Percentiles rank a stretch among this genome's conserved stretches.
These are phyloP conservation scores for Sarcophaga caerulescens DNA, from an alignment of 2,888 invertebrate genomes.

Conservation along the genomic window DNA sequence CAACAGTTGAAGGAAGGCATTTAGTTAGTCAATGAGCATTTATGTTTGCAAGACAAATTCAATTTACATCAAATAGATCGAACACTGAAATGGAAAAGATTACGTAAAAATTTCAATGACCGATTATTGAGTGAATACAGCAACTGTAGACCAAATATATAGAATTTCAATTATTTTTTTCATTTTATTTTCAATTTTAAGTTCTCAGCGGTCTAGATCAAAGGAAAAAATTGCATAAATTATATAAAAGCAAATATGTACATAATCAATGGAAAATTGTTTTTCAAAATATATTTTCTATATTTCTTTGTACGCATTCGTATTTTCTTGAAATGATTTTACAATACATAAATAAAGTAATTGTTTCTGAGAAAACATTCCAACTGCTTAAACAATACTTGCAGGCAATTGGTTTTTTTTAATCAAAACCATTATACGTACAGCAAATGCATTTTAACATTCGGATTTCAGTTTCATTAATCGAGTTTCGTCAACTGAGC, in stretches of 20 bases:
- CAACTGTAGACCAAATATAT: background rate
- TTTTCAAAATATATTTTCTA: background rate
- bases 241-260: background rate
- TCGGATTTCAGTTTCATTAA: too few relatives aligned
- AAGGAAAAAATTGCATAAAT: background rate
- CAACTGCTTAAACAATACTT: too few relatives aligned
- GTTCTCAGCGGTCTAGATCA: background rate
- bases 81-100: slow-evolving; percentile 25
- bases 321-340: too few relatives aligned
- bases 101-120: slow-evolving; percentile 23
- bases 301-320: too few relatives aligned
- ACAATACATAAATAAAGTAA: too few relatives aligned
- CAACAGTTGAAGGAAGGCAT: slow-evolving; percentile 56
- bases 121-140: slow-evolving; percentile 39
- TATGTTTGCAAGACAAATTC: slow-evolving; percentile 52
- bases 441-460: too few relatives aligned
- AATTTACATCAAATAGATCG: slow-evolving; percentile 53
- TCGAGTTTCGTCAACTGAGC: too few relatives aligned
- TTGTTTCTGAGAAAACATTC: too few relatives aligned
- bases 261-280: background rate
- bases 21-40: slow-evolving; percentile 57
- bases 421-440: too few relatives aligned
- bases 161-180: background rate
- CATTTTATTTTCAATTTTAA: background rate
- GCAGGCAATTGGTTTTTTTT: too few relatives aligned